These are phyloP conservation scores for Nibea albiflora DNA, from an alignment of 2,113 vertebrate genomes.

Conservation along the genomic window DNA sequence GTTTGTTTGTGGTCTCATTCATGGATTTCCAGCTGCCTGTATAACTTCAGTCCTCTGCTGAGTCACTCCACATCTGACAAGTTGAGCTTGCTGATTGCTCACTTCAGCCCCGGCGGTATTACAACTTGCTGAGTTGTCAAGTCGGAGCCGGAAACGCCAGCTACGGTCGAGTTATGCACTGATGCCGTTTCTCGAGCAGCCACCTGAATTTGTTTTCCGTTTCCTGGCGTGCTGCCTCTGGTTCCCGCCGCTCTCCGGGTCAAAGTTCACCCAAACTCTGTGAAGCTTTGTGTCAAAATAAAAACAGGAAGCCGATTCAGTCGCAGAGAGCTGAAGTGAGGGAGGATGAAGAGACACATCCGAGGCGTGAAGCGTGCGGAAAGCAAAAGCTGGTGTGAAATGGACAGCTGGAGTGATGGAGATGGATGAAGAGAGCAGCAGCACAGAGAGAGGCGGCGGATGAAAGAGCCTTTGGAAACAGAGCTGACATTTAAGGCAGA, in stretches of 20 bases:
- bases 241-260: background rate
- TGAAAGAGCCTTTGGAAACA: conserved; percentile 5
- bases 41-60: background rate
- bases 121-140: background rate
- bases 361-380: background rate
- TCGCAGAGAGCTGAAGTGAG: background rate
- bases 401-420: background rate
- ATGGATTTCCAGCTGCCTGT: too few relatives aligned
- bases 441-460: background rate
- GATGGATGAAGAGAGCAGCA: background rate
- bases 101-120: background rate
- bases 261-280: background rate
- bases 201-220: too few relatives aligned
- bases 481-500: conserved; percentile 12
- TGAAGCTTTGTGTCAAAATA: background rate
- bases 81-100: conserved; percentile 52
- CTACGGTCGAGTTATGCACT: background rate
- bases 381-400: conserved; percentile 15
- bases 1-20: too few relatives aligned
- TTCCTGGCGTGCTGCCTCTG: background rate
- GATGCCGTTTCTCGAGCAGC: too few relatives aligned
- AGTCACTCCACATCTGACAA: conserved; percentile 19
- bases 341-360: conserved; percentile 7
- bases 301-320: background rate
- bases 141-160: background rate